Conservation (phyloP, 1,140 invertebrate species). For the Drosophila leontia region DNA sequence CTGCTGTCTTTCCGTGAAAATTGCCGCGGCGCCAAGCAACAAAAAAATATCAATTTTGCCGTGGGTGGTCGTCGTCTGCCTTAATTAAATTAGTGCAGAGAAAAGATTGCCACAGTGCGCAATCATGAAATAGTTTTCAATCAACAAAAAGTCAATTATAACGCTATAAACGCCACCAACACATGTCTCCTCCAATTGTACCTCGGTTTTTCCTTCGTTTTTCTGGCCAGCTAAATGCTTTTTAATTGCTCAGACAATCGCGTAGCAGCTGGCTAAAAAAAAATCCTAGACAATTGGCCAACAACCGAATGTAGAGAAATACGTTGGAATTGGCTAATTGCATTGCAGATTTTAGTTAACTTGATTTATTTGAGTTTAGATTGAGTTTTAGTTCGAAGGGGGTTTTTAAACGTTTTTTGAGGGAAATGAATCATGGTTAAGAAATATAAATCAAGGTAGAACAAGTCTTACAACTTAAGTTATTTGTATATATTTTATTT, state of each 20-base stretch:
- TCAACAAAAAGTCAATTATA: constrained; percentile 71
- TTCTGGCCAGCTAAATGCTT: constrained; percentile 35
- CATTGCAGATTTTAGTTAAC: constrained; percentile 25
- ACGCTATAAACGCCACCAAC: constrained; percentile 43
- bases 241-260: constrained; percentile 59
- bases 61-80: constrained; percentile 43
- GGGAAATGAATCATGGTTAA: neutral
- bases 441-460: neutral
- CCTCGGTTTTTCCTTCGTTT: constrained; percentile 19
- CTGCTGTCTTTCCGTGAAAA: constrained; percentile 13
- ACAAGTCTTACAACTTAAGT: too few species aligned
- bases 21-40: constrained; percentile 1
- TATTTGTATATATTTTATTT: neutral
- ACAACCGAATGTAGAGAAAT: constrained; percentile 35
- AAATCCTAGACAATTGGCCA: constrained; percentile 39
- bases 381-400: neutral
- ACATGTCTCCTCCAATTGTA: constrained; percentile 46
- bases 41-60: constrained; percentile 8
- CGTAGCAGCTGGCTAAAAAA: constrained; percentile 38
- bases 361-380: constrained; percentile 28
- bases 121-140: constrained; percentile 70
- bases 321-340: constrained; percentile 56
- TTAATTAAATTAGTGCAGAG: constrained; percentile 67
- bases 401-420: neutral
- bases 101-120: constrained; percentile 39